Conservation (phyloP, 2,888 invertebrate species). For the Drosophila fulvimacula region DNA sequence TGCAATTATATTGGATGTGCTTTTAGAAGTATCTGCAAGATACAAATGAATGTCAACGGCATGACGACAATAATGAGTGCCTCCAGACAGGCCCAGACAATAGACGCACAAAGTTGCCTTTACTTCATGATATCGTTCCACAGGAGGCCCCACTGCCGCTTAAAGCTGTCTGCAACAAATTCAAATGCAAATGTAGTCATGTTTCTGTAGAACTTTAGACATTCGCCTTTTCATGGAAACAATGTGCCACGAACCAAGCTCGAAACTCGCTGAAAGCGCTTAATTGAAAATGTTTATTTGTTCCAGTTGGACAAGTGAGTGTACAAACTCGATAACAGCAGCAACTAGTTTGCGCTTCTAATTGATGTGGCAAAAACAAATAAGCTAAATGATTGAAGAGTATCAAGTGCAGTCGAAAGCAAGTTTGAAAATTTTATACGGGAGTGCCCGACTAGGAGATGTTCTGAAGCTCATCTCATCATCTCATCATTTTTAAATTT, state of each 20-base stretch:
- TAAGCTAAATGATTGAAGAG: constrained; percentile 18
- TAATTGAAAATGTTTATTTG: constrained; percentile 68
- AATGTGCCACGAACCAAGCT: constrained; percentile 11
- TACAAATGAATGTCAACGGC: constrained; percentile 63
- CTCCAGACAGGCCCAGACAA: constrained; percentile 27
- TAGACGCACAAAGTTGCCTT: constrained; percentile 11
- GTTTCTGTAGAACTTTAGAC: constrained; percentile 10
- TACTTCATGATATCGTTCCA: constrained; percentile 3
- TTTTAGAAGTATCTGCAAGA: constrained; percentile 38
- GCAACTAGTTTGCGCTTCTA: constrained; percentile 47
- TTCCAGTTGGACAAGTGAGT: constrained; percentile 7
- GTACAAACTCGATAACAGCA: constrained; percentile 29
- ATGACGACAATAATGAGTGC: constrained; percentile 51
- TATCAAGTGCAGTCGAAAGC: background rate
- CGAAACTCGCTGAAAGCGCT: constrained; percentile 20
- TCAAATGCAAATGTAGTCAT: background rate
- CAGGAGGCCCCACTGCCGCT: background rate
- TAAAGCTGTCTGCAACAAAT: background rate
- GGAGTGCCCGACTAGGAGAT: too few species aligned
- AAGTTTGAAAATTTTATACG: background rate
- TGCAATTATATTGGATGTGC: constrained; percentile 57
- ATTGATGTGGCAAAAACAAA: constrained; percentile 43
- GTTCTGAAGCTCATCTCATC: too few species aligned
- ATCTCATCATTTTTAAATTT: too few species aligned
- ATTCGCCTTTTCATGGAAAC: background rate